Evolutionary conservation across 2,888 invertebrate species (phyloP).

Genomic region (Hemaris fuciformis): DNA sequence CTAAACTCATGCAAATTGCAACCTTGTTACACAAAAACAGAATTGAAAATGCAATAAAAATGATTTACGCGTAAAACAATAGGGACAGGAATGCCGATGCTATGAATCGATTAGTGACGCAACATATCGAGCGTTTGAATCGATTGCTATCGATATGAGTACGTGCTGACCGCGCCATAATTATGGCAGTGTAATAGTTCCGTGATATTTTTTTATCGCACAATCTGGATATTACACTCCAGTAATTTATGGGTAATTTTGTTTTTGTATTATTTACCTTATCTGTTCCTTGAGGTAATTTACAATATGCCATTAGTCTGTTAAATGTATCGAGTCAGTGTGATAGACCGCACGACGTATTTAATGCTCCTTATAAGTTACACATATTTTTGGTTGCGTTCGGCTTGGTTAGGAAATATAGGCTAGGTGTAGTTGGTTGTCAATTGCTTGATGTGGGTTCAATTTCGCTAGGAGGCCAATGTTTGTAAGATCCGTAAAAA

Average conservation of each 20-base stretch:
- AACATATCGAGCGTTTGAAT: constrained; percentile 23
- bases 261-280: neutral
- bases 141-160: neutral
- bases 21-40: constrained; percentile 21
- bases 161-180: constrained; percentile 1
- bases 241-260: neutral
- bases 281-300: neutral
- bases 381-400: too few species aligned
- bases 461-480: too few species aligned
- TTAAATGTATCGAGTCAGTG: neutral
- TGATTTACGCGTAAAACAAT: constrained; percentile 47
- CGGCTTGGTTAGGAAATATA: too few species aligned
- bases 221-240: neutral
- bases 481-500: too few species aligned
- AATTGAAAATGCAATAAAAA: constrained; percentile 21
- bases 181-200: neutral
- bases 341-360: too few species aligned
- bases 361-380: too few species aligned
- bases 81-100: constrained; percentile 43
- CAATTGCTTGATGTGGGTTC: too few species aligned
- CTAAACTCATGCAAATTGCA: constrained; percentile 16
- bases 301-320: neutral
- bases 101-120: constrained; percentile 56
- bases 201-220: constrained; percentile 1
- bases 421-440: too few species aligned